Conservation (phyloP, 2,797 vertebrate genomes). For the Cryptoblepharus egeriae region DNA sequence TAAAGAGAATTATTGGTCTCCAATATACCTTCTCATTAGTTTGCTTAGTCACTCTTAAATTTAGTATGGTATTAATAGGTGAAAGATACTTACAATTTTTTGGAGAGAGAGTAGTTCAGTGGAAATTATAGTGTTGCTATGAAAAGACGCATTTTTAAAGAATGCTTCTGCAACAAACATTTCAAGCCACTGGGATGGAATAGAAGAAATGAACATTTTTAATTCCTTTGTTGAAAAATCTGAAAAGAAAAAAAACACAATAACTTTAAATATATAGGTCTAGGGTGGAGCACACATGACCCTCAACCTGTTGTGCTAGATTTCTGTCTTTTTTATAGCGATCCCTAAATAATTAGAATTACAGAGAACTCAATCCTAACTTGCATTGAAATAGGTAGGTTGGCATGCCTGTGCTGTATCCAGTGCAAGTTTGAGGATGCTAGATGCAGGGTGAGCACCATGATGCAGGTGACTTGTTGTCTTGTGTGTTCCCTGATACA, state of each 20-base stretch:
- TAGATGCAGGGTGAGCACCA: no score
- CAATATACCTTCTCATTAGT: not conserved
- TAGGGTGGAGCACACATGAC: no score
- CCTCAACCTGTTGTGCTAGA: not conserved
- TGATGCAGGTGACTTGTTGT: no score
- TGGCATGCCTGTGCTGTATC: no score
- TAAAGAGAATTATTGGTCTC: not conserved
- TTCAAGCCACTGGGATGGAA: constrained; percentile 86
- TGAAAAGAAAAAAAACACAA: constrained; percentile 59
- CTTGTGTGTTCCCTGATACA: no score
- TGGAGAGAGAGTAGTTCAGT: constrained; percentile 84
- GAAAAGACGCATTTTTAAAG: constrained; percentile 86
- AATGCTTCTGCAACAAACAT: constrained; percentile 88
- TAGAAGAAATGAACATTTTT: constrained; percentile 81
- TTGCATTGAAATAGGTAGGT: no score
- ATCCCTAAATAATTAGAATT: constrained; percentile 21
- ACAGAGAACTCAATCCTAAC: no score
- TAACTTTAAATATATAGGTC: not conserved
- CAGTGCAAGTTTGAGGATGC: no score
- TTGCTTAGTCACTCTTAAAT: not conserved
- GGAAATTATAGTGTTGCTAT: constrained; percentile 74
- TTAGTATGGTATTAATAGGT: not conserved
- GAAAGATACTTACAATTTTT: constrained; percentile 84
- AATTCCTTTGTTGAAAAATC: constrained; percentile 81
- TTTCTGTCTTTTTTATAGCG: not conserved